Percentiles rank a stretch among this genome's conserved stretches.
Evolutionary conservation across 2,888 invertebrate genomes (phyloP).

Genomic region (Ennomos quercinarius): DNA sequence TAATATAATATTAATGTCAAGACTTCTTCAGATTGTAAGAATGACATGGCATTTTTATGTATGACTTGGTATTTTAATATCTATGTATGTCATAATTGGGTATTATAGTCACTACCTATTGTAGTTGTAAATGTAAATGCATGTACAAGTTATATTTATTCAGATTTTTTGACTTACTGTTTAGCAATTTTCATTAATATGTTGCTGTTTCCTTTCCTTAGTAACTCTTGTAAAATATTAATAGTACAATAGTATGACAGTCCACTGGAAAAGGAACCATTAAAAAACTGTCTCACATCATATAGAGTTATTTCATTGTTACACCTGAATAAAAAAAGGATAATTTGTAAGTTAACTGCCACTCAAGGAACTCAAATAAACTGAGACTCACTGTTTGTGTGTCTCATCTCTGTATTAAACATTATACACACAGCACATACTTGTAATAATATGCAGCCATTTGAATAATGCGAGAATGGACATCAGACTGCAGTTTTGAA

Average conservation of each 20-base stretch:
- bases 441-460: constrained; percentile 20
- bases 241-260: constrained; percentile 60
- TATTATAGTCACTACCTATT: no score
- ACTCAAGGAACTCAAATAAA: no score
- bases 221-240: constrained; percentile 57
- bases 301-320: constrained; percentile 49
- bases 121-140: no score
- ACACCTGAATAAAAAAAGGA: constrained; percentile 42
- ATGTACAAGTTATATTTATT: no score
- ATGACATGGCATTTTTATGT: no score
- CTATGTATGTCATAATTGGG: no score
- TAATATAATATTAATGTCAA: no score
- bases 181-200: constrained; percentile 6
- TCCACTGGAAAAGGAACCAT: constrained; percentile 50
- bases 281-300: constrained; percentile 55
- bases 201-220: constrained; percentile 46
- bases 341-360: no score
- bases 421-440: constrained; percentile 1
- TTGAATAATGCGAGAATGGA: constrained; percentile 10
- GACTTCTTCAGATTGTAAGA: no score
- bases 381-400: no score
- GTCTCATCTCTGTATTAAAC: no score
- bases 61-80: no score
- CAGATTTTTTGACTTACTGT: constrained; percentile 34
- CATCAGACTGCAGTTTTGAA: constrained; percentile 7